Percentiles rank a stretch among this genome's conserved stretches.
phyloP scores from a whole-genome alignment of 23 tunicate species.

The Trididemnum nubilum region DNA sequence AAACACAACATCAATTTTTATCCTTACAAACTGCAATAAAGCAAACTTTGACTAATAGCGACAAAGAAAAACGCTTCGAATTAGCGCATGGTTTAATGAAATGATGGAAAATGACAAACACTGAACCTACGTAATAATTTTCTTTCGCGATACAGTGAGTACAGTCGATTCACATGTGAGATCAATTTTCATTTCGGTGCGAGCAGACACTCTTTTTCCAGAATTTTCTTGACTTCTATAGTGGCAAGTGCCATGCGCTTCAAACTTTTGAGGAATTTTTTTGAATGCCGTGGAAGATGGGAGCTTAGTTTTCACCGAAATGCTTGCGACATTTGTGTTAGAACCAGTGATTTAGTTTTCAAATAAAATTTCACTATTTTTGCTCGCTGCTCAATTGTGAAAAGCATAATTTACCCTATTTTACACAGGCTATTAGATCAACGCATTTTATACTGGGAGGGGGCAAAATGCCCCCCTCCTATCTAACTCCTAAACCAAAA shows the following conservation, averaged over 20 bases:
- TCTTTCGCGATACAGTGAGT: background rate
- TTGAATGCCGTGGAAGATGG: background rate
- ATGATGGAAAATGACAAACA: no score
- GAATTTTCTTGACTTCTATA: background rate
- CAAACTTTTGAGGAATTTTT: background rate
- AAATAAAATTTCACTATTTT: no score
- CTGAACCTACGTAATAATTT: background rate
- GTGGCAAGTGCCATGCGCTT: constrained; percentile 1
- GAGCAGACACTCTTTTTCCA: background rate
- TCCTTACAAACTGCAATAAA: no score
- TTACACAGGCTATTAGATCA: no score
- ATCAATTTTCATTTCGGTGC: background rate
- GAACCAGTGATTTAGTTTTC: background rate
- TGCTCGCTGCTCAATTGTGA: background rate
- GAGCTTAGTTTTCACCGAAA: background rate
- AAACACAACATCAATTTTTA: no score
- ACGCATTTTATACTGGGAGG: no score
- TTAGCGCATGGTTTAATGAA: no score
- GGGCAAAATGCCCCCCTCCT: no score
- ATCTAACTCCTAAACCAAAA: no score
- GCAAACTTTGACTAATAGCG: no score
- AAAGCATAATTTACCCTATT: no score
- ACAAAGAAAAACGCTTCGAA: no score
- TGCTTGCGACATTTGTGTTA: background rate
- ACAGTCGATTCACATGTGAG: background rate